Evolutionary conservation across 2,888 invertebrate species (phyloP), one percentile per base, ranked within the genome.

Genomic region (Lacanobia wlatinum): DNA sequence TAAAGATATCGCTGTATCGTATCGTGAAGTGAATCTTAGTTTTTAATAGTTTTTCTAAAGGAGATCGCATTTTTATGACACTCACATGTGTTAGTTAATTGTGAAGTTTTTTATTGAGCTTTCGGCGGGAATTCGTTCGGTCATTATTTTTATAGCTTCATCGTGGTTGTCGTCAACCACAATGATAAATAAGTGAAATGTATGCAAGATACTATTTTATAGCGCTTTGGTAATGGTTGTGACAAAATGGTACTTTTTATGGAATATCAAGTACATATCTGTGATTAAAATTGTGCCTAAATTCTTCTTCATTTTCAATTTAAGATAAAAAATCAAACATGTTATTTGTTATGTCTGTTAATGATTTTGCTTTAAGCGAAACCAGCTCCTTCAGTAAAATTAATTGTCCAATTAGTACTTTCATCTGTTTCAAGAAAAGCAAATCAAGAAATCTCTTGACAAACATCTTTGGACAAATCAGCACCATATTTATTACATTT

Each of bases 131-230:
- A 83, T 80, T 69, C 60, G 79, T 70, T 59, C 67, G 48, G 68
- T 69, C 80, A 81, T 84, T 81, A 83, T 87, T 84, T 87, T 88
- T 87, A 88, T 88, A 64, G 79, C 88, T 88, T 88, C 76, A 88
- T 88, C 80, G 76, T 58, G 73, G 69, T 43, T 58, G 43, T 38
- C 50, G 56, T 69, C 65, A 52, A 75, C 62, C 66, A 55, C 61
- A 65, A 52, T 72, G 74, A 73, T 73, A 71, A 78, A 81, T 71
- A 73, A 70, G 61, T 68, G 53, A 70, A 78, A 74, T 71, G 60
- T 81, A 84, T 70, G 60, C 80, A 71, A 74, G 83, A 83, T 77
- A 48, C 21, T 28, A 70, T 64, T 72, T 60, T 48, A 70, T 38
- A 28, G 53, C 16, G 1, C 28, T 68, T 62, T 23, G 18, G 3